Evolutionary conservation across 2,888 invertebrate species (phyloP), one percentile per base, ranked within the genome.

Genomic region (Rhingia campestris): DNA sequence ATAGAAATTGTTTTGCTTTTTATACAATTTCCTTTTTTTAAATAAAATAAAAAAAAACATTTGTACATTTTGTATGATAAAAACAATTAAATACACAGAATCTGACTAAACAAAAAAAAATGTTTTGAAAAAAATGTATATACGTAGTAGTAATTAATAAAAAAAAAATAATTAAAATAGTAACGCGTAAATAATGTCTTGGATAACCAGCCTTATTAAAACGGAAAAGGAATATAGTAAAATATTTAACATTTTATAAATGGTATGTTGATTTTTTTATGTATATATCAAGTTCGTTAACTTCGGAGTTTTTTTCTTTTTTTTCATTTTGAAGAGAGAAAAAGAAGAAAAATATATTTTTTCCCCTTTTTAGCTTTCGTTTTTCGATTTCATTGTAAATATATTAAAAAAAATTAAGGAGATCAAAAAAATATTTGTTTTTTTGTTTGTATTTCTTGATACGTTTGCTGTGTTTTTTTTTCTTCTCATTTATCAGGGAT

Each of bases 171-270:
- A 80, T 80, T 84, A 80, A 84, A 84, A 84, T 84, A 84, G 84
- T 84, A 84, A 84, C 84, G 84, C 84, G 80, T 84, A 88, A 88
- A 91, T 91, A 91, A 91, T 91, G 91, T 91, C 91, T 91, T 91
- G 91, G 91, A 91, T 90, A 90, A 90, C 91, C 91, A 91, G 91
- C 91, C 91, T 91, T 91, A 89, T 90, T 88, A 88, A 86, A 87
- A 84, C 84, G 84, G 84, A 84, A 84, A 82, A 84, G 84, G 84
- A 84, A 84, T 84, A 82, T 82, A 79, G 73, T 82, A 80, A 80
- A 84, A 84, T 80, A 75, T 80, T 84, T 80, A 75, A 74, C 82
- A 82, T 80, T 80, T 80, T 80, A 77, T 73, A 81, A 81, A 80
- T 85, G 80, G 81, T 77, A 84, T 84, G 84, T 84, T 80, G 64